Evolutionary conservation across 2,113 vertebrate species (phyloP).

Genomic region (Passer domesticus): DNA sequence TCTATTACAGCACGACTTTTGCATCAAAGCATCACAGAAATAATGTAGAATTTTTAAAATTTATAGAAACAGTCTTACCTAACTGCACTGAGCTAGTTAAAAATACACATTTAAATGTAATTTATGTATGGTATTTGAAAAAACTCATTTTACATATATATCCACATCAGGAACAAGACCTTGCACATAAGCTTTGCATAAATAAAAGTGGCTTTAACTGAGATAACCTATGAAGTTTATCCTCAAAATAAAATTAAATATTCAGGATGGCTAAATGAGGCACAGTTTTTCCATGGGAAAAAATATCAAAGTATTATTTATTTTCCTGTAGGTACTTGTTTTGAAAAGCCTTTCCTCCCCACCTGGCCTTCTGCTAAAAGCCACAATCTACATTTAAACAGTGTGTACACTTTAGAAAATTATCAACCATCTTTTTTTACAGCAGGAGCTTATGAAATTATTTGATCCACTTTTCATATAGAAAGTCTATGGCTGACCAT

Average conservation of each 20-base stretch:
- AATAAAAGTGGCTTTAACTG: constrained; percentile 56
- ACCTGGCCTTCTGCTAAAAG: constrained; percentile 68
- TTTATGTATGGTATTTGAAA: constrained; percentile 21
- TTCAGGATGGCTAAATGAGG: constrained; percentile 53
- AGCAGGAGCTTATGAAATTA: constrained; percentile 46
- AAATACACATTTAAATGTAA: constrained; percentile 17
- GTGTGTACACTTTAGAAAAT: constrained; percentile 27
- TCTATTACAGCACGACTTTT: neutral
- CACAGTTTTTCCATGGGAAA: constrained; percentile 59
- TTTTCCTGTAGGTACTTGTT: constrained; percentile 76
- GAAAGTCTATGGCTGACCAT: constrained; percentile 61
- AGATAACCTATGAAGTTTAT: constrained; percentile 56
- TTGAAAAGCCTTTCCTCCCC: constrained; percentile 69
- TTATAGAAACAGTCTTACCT: neutral
- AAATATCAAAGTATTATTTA: constrained; percentile 77
- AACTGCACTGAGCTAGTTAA: neutral
- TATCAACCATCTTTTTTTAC: constrained; percentile 41
- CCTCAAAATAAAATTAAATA: constrained; percentile 46
- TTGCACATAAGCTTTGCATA: constrained; percentile 36
- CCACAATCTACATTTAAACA: constrained; percentile 49
- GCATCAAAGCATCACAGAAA: neutral
- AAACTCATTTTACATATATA: neutral
- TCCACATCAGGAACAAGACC: constrained; percentile 28
- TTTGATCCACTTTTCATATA: constrained; percentile 62
- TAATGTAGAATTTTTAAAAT: neutral